phyloP scores from a whole-genome alignment of 2,888 invertebrate genomes.

The Drosophila merina region DNA sequence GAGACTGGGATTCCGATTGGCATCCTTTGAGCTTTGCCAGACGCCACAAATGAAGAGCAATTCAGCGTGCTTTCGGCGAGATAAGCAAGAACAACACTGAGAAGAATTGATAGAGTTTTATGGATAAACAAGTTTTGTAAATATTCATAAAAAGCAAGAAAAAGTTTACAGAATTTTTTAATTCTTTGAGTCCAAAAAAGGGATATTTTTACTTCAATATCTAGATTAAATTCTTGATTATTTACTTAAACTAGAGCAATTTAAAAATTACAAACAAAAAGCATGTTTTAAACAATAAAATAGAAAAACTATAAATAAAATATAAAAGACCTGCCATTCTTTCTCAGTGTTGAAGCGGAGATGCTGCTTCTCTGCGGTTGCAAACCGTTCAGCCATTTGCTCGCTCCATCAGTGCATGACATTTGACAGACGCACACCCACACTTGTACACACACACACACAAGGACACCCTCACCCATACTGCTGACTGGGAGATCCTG shows the following conservation, averaged over 20 bases:
- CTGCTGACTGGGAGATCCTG: conserved; percentile 5
- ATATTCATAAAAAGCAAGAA: too few species aligned
- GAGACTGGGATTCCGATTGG: conserved; percentile 21
- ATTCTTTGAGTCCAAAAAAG: too few species aligned
- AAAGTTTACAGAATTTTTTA: too few species aligned
- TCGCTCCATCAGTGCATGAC: conserved; percentile 76
- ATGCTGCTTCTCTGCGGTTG: conserved; percentile 61
- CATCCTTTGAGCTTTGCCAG: conserved; percentile 64
- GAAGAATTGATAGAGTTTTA: background rate
- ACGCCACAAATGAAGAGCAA: conserved; percentile 73
- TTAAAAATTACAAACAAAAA: too few species aligned
- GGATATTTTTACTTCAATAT: too few species aligned
- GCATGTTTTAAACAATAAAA: too few species aligned
- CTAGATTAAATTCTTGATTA: too few species aligned
- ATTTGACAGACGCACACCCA: conserved; percentile 57
- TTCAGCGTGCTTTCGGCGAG: conserved; percentile 65
- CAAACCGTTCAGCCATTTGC: conserved; percentile 67
- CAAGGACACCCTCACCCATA: background rate
- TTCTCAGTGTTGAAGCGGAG: conserved; percentile 8
- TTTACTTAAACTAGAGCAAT: too few species aligned
- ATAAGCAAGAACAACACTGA: conserved; percentile 59
- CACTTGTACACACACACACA: background rate
- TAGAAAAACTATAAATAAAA: too few species aligned
- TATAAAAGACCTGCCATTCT: background rate
- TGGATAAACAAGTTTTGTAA: too few species aligned